A percentile compares a stretch with the other conserved stretches of the same genome.
Conservation (phyloP, 2,797 vertebrate species). For the Hydrolagus colliei region DNA sequence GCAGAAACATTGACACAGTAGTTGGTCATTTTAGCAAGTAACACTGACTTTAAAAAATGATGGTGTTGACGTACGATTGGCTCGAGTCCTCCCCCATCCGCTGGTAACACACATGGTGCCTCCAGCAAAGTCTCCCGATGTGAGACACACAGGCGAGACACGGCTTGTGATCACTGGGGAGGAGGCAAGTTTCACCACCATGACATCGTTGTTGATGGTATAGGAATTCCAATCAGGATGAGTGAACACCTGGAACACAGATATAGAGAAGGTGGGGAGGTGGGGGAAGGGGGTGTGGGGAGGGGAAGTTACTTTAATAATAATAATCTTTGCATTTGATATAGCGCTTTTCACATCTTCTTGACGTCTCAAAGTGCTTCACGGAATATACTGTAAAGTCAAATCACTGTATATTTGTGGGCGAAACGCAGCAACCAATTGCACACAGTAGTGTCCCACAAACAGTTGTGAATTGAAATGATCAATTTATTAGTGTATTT, state of each 20-base stretch:
- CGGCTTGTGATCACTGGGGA: slow-evolving; percentile 47
- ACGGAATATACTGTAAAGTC: no score
- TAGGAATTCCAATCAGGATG: slow-evolving; percentile 59
- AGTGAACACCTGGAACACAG: slow-evolving; percentile 56
- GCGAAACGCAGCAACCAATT: no score
- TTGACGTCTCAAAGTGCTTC: no score
- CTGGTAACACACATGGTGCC: slow-evolving; percentile 56
- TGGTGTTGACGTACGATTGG: slow-evolving; percentile 35
- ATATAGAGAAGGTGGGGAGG: not conserved
- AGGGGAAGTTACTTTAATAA: no score
- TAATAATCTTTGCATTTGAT: no score
- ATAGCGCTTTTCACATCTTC: no score
- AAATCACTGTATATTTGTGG: no score
- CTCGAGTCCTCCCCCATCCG: slow-evolving; percentile 53
- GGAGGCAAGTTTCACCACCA: slow-evolving; percentile 65
- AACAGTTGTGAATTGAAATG: no score
- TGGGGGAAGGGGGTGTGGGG: no score
- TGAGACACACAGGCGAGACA: slow-evolving; percentile 61
- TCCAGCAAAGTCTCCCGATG: slow-evolving; percentile 48
- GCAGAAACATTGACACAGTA: no score
- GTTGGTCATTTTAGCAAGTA: not conserved
- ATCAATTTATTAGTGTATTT: no score
- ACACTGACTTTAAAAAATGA: not conserved
- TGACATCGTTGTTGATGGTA: slow-evolving; percentile 68
- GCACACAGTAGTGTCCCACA: no score